Conservation (phyloP, 1,140 invertebrate species). For the Neocloeon triangulifer region DNA sequence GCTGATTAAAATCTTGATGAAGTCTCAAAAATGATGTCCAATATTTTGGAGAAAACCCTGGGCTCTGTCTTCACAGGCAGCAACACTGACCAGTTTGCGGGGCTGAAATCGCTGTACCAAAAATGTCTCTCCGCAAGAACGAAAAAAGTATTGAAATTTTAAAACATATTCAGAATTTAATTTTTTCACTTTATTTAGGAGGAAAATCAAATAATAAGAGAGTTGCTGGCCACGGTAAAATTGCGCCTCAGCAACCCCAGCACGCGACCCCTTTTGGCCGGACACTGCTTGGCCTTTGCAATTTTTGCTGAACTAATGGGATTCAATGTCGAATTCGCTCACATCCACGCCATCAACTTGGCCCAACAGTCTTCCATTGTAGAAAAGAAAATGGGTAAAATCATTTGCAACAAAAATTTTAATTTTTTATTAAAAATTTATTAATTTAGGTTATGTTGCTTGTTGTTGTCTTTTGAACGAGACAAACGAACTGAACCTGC, state of each 20-base stretch:
- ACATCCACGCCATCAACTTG: slow-evolving; percentile 6
- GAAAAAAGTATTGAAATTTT: slow-evolving; percentile 1
- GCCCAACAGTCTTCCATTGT: slow-evolving; percentile 1
- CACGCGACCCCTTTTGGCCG: background rate
- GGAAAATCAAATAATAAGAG: slow-evolving; percentile 3
- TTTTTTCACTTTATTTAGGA: slow-evolving; percentile 3
- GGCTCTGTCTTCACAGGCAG: too few relatives aligned
- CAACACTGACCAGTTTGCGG: too few relatives aligned
- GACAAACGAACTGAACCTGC: background rate
- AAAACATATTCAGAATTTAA: background rate
- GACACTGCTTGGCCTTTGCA: slow-evolving; percentile 4
- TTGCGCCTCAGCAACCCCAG: slow-evolving; percentile 1
- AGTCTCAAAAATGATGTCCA: too few relatives aligned
- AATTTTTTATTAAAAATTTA: too few relatives aligned
- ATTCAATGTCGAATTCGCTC: slow-evolving; percentile 6
- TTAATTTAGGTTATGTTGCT: slow-evolving; percentile 6
- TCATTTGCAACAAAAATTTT: background rate
- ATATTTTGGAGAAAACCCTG: too few relatives aligned
- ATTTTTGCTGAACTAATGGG: slow-evolving; percentile 4
- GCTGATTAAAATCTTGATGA: too few relatives aligned
- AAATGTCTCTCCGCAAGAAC: slow-evolving; percentile 1
- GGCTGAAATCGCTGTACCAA: slow-evolving; percentile 2
- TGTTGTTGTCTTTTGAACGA: slow-evolving; percentile 3
- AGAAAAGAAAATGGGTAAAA: slow-evolving; percentile 5
- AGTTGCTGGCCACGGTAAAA: slow-evolving; percentile 4